These are phyloP conservation scores for Drosophila subsilvestris DNA, from an alignment of 2,888 invertebrate genomes.

Conservation along the genomic window DNA sequence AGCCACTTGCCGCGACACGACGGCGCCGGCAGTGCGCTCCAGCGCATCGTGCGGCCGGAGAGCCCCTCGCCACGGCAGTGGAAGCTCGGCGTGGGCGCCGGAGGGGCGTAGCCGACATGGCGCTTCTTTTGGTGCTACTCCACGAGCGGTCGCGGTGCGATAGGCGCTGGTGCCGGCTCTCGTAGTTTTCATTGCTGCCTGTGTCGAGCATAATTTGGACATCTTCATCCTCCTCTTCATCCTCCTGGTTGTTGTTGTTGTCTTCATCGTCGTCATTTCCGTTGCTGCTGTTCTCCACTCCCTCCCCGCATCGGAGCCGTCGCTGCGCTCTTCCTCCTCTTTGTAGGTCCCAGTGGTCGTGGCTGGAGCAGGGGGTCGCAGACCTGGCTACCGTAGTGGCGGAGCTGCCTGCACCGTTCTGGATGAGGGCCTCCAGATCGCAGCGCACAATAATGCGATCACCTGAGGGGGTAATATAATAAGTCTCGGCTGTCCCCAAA, in stretches of 20 bases:
- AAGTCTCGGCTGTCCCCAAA: neutral
- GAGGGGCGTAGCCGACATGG: conserved; percentile 43
- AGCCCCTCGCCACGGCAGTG: conserved; percentile 94
- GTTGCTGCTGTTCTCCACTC: conserved; percentile 34
- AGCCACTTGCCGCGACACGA: conserved; percentile 96
- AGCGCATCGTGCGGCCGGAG: conserved; percentile 89
- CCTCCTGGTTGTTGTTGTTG: conserved; percentile 41
- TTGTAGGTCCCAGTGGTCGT: conserved; percentile 38
- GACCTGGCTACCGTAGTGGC: conserved; percentile 48
- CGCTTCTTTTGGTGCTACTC: conserved; percentile 41
- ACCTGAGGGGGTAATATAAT: conserved; percentile 85
- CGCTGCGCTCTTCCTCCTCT: conserved; percentile 52
- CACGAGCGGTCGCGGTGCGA: conserved; percentile 43
- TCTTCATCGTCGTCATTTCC: conserved; percentile 48
- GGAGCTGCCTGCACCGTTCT: conserved; percentile 59
- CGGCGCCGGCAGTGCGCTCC: conserved; percentile 93
- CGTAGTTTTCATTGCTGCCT: conserved; percentile 67
- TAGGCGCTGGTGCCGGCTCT: conserved; percentile 60
- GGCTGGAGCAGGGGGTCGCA: neutral
- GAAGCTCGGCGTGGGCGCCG: conserved; percentile 71
- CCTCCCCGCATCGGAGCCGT: neutral
- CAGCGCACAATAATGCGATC: conserved; percentile 92
- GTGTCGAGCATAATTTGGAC: conserved; percentile 61
- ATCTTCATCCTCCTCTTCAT: conserved; percentile 36
- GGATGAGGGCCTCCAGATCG: conserved; percentile 91